Evolutionary conservation across 2,797 vertebrate species (phyloP), one percentile per base, ranked within the genome.

Genomic region (Macroramphosus scolopax): DNA sequence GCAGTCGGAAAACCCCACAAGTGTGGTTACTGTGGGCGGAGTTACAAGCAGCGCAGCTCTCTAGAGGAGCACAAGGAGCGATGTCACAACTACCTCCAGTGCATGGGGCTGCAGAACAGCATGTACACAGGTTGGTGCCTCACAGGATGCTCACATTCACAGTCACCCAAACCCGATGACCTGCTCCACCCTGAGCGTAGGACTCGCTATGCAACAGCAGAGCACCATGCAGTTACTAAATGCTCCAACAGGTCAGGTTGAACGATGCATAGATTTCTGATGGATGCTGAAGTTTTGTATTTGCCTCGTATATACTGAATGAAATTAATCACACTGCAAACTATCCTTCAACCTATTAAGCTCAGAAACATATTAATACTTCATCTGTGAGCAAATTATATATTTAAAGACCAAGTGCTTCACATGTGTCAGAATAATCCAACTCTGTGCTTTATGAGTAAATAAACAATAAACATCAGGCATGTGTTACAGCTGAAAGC

Each of bases 1-100:
- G 38, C 88, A 98, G 97, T 99, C 72, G 96, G 96, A 83, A 99
- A 99, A 72, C 96, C 97, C 60, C 96, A 98, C 83, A 99, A 99
- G 66, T 99, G 97, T 85, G 95, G 93, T 38, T 97, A 97, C 73
- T 99, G 97, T 81, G 96, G 96, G 39, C 92, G 97, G 75, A 99
- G 97, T 68, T 99, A 99, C 78, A 99, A 99, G 64, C 97, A 99
- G 84, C 92, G 97, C 59, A 98, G 96, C 82, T 98, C 97, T 45
- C 87, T 99, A 36, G 97, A 99, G 88, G 97, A 99, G 74, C 97
- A 99, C 80, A 99, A 98, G 81, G 97, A 99, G 85, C 87, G 96
- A 2, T 99, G 97, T 63, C 97, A 99, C 87, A 98, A 97, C 87
- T 98, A 99, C 87, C 89, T 98, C 68, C 94, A 99, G 80, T 95